These are phyloP conservation scores for Chaetura pelagica DNA, from an alignment of 2,113 vertebrate genomes.

Conservation along the genomic window DNA sequence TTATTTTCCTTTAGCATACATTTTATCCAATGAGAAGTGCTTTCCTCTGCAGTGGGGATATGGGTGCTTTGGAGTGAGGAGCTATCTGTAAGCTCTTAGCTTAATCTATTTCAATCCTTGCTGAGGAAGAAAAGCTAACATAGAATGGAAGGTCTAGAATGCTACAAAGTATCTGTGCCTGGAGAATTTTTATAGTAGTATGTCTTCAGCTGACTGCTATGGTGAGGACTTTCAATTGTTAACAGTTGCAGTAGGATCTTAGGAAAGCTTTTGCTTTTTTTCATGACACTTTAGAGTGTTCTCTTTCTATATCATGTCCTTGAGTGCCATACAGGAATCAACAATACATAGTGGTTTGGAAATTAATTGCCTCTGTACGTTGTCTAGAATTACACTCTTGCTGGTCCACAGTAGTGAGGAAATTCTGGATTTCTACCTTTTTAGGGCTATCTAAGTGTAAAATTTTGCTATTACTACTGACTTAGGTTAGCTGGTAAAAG, in stretches of 20 bases:
- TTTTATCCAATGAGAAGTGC: neutral
- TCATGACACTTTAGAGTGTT: neutral
- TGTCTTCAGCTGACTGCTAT: neutral
- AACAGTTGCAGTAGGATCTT: neutral
- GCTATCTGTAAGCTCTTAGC: neutral
- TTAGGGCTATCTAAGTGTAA: neutral
- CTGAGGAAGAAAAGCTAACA: neutral
- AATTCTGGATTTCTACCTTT: neutral
- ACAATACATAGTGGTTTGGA: neutral
- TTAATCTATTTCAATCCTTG: neutral
- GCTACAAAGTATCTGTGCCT: neutral
- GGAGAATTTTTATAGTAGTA: neutral
- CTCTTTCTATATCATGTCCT: rapidly evolving
- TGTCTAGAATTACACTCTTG: neutral
- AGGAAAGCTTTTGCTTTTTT: neutral
- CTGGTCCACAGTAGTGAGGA: neutral
- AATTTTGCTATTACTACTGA: neutral
- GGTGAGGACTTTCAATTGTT: neutral
- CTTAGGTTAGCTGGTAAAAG: neutral
- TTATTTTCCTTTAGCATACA: neutral
- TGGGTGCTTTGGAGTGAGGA: neutral
- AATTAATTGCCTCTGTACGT: neutral
- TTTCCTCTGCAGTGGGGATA: neutral
- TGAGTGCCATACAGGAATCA: neutral
- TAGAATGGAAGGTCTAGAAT: neutral